phyloP scores from a whole-genome alignment of 92 coral and sea anemone genomes.

The Epizoanthus scotinus region DNA sequence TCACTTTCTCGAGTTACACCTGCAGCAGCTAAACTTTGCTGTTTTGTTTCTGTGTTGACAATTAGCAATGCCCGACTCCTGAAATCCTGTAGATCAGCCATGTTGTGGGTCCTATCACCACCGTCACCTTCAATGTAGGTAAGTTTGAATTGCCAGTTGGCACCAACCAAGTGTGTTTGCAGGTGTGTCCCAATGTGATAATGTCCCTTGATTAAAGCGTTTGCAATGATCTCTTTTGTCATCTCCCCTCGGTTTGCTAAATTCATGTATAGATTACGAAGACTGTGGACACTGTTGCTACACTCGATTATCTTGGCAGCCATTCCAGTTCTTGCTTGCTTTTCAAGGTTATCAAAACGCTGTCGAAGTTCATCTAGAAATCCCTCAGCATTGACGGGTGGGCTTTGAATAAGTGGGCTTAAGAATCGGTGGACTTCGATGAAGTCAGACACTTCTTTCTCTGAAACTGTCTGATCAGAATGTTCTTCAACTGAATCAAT shows the following conservation, averaged over 20 bases:
- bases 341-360: conserved; percentile 45
- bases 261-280: conserved; percentile 75
- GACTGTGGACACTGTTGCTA: conserved; percentile 79
- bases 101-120: conserved; percentile 14
- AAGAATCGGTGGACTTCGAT: conserved; percentile 93
- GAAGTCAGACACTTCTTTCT: conserved; percentile 83
- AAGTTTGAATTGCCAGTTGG: conserved; percentile 55
- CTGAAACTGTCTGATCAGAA: conserved; percentile 92
- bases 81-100: conserved; percentile 65
- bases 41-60: conserved; percentile 62
- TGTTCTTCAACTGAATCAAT: conserved; percentile 98
- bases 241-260: conserved; percentile 91
- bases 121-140: conserved; percentile 31
- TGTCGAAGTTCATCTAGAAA: conserved; percentile 41
- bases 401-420: conserved; percentile 53
- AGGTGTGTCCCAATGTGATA: neutral
- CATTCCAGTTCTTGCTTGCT: conserved; percentile 48
- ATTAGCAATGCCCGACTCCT: conserved; percentile 74
- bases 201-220: conserved; percentile 46
- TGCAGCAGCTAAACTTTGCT: conserved; percentile 39
- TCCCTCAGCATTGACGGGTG: conserved; percentile 44
- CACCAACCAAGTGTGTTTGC: neutral
- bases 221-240: conserved; percentile 81
- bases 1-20: conserved; percentile 20
- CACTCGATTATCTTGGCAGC: conserved; percentile 84